A percentile compares a stretch with the other conserved stretches of the same genome.
phyloP scores from a whole-genome alignment of 2,113 vertebrate species.

The Lophura nycthemera region DNA sequence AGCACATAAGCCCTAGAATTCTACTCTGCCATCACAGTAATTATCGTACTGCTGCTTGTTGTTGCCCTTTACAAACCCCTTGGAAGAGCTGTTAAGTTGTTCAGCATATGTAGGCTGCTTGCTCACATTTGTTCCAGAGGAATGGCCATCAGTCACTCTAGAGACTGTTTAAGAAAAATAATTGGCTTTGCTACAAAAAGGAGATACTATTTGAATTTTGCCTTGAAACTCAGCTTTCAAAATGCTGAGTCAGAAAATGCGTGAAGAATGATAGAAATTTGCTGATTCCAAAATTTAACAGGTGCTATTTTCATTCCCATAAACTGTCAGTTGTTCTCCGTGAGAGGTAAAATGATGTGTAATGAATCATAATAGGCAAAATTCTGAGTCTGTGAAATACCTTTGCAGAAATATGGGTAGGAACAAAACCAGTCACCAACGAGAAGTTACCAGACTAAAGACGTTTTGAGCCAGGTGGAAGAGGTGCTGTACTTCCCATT shows the following conservation, averaged over 20 bases:
- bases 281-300: background rate
- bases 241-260: background rate
- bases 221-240: slow-evolving; percentile 1
- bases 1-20: background rate
- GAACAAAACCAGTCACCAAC: background rate
- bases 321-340: background rate
- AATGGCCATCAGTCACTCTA: background rate
- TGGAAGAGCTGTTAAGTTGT: background rate
- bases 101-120: background rate
- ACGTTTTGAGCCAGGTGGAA: background rate
- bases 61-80: background rate
- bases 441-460: background rate
- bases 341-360: background rate
- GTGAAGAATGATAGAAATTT: background rate
- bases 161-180: background rate
- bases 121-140: background rate
- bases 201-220: background rate
- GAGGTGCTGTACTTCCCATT: background rate
- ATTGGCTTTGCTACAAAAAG: background rate
- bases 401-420: background rate
- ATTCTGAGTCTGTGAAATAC: background rate
- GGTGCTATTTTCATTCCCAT: background rate
- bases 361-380: background rate
- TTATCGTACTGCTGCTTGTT: background rate
- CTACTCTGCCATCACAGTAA: background rate